Base-by-base conservation (phyloP, 2,113 vertebrate species). In the Odontophorus gujanensis region DNA sequence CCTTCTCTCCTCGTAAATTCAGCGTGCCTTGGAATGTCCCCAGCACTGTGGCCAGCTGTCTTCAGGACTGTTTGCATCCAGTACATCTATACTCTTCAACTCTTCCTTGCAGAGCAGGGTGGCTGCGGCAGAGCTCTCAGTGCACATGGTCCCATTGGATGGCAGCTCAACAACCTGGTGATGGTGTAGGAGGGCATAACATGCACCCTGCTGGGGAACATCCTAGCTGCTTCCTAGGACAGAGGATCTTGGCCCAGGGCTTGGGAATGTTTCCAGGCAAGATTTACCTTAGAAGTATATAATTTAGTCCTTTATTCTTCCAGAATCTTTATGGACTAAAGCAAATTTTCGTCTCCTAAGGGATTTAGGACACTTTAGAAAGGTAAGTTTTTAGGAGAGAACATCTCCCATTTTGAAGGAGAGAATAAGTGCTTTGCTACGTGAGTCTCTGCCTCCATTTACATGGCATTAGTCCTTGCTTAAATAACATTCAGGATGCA, bases 191-290 rank as follows among this genome's bases (percentile, higher is more conserved):
- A 93, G 86, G 92, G 1, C 8, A 42, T 22, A 62, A 42, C 28
- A 86, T 86, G 73, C 86, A 69, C 4, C 0, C 12, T 15, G 38
- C 66, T 84, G 34, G 81, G 47, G 38, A 89, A 86, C 89, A 74
- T 92, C 50, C n/a, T 85, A 45, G 42, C 67, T 47, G 66, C 93
- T 81, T 92, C 89, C 65, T 89, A 15, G 51, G 9, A 1, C n/a
- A 67, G 14, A 11, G 10, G 25, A n/a, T 58, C 9, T 1, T 47
- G 59, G 91, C 92, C 43, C 74, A 75, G 30, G 57, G 22, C 40
- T 51, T 91, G 81, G 84, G 81, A 83, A 32, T 71, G 36, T 83
- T 86, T 89, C 83, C 91, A 93, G 73, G 26, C 16, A n/a, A 42
- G 59, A 42, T 47, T 79, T 80, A 74, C 57, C 47, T 68, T 82